phyloP scores from a whole-genome alignment of 1,140 invertebrate species.

The Acromyrmex charruanus region DNA sequence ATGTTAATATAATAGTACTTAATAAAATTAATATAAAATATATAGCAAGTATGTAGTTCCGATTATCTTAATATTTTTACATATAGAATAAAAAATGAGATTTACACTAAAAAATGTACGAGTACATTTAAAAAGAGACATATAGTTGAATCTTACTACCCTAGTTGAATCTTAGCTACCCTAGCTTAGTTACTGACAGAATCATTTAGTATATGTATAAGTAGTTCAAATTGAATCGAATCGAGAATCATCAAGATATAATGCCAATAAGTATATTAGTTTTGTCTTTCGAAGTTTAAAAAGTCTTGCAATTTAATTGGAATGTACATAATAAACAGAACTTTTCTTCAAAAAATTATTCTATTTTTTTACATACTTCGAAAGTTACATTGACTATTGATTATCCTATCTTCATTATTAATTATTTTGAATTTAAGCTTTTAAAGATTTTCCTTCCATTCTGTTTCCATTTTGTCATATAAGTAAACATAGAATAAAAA shows the following conservation, averaged over 20 bases:
- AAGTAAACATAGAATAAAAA: slow-evolving; percentile 6
- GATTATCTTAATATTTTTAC: not conserved
- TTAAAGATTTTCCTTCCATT: not conserved
- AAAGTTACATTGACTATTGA: not conserved
- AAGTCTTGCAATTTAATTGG: not conserved
- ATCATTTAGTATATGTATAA: not conserved
- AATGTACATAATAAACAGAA: not conserved
- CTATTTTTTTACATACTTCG: not conserved
- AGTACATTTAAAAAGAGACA: not conserved
- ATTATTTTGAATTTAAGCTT: too few relatives aligned
- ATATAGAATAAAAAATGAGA: not conserved
- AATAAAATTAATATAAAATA: not conserved
- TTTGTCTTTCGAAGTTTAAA: not conserved
- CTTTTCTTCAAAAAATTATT: not conserved
- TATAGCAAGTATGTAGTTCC: not conserved
- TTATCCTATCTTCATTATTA: not conserved
- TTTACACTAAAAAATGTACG: not conserved
- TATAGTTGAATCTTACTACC: not conserved
- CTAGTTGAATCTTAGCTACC: too few relatives aligned
- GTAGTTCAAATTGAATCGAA: too few relatives aligned
- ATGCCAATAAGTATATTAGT: not conserved
- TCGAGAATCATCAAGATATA: not conserved
- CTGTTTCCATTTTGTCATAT: not conserved
- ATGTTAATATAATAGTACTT: not conserved
- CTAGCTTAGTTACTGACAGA: not conserved